Evolutionary conservation across 2,888 invertebrate species (phyloP).

Genomic region (Melolontha melolontha): DNA sequence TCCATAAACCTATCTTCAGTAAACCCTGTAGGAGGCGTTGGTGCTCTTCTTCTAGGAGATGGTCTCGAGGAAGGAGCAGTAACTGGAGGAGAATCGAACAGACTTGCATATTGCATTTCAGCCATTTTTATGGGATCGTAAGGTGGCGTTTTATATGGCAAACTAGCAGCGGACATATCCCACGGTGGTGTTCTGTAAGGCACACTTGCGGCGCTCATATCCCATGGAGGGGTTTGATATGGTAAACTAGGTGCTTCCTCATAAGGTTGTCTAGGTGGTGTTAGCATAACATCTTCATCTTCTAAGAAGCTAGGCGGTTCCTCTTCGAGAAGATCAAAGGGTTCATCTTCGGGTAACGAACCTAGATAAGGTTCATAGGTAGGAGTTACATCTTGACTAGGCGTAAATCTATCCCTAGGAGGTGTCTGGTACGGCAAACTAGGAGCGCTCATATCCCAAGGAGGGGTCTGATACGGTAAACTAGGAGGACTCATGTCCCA

Average conservation of each 20-base stretch:
- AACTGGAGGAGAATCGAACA: slow-evolving; percentile 22
- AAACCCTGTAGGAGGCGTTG: background rate
- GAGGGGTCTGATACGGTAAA: slow-evolving; percentile 41
- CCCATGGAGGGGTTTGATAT: slow-evolving; percentile 41
- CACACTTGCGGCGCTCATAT: slow-evolving; percentile 27
- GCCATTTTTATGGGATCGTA: slow-evolving; percentile 25
- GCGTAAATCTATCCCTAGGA: too few species aligned
- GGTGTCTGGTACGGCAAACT: too few species aligned
- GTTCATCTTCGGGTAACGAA: slow-evolving; percentile 14
- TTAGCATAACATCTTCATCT: slow-evolving; percentile 20
- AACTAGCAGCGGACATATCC: slow-evolving; percentile 41
- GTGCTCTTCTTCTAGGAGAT: background rate
- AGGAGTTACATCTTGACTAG: too few species aligned
- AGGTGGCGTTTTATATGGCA: slow-evolving; percentile 22
- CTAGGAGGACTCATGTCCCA: slow-evolving; percentile 9
- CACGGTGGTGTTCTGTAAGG: slow-evolving; percentile 36
- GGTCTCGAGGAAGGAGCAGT: background rate
- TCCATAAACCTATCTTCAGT: slow-evolving; percentile 14
- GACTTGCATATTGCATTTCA: slow-evolving; percentile 16
- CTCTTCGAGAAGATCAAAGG: slow-evolving; percentile 28
- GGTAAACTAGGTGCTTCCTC: slow-evolving; percentile 42
- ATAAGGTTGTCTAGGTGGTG: slow-evolving; percentile 1
- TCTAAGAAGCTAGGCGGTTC: slow-evolving; percentile 27
- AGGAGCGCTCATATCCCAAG: slow-evolving; percentile 7
- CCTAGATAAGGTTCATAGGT: background rate